Percentiles rank a stretch among this genome's conserved stretches.
phyloP scores from a whole-genome alignment of 2,888 invertebrate genomes.

The Dasypolia templi region DNA sequence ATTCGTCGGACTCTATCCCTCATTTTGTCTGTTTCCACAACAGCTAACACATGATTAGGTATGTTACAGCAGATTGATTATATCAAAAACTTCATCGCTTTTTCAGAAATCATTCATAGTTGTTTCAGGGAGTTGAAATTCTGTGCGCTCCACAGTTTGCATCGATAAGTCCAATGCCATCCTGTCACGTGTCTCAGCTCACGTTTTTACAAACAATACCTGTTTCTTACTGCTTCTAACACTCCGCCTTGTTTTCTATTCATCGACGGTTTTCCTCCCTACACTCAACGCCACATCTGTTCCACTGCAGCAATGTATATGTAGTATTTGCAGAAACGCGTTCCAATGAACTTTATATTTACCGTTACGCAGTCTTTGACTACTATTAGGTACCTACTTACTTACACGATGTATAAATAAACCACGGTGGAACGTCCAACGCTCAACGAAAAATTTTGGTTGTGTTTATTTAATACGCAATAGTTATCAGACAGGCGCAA shows the following conservation, averaged over 20 bases:
- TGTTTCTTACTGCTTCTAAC: conserved; percentile 14
- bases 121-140: conserved; percentile 22
- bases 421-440: conserved; percentile 16
- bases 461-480: conserved; percentile 8
- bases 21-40: neutral
- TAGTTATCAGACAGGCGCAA: neutral
- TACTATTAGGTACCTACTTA: conserved; percentile 15
- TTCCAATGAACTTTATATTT: conserved; percentile 20
- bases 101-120: neutral
- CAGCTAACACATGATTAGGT: neutral
- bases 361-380: conserved; percentile 30
- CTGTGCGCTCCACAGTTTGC: conserved; percentile 9
- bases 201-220: conserved; percentile 55
- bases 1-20: neutral
- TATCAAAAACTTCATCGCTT: neutral
- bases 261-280: conserved; percentile 18
- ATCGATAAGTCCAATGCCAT: conserved; percentile 45
- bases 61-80: neutral
- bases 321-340: too few species aligned
- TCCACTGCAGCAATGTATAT: conserved; percentile 31
- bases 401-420: conserved; percentile 30
- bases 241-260: conserved; percentile 9
- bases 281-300: too few species aligned
- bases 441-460: neutral
- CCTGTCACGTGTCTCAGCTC: conserved; percentile 51